phyloP scores from a whole-genome alignment of 2,888 invertebrate genomes.

The Matsumyia berberina region DNA sequence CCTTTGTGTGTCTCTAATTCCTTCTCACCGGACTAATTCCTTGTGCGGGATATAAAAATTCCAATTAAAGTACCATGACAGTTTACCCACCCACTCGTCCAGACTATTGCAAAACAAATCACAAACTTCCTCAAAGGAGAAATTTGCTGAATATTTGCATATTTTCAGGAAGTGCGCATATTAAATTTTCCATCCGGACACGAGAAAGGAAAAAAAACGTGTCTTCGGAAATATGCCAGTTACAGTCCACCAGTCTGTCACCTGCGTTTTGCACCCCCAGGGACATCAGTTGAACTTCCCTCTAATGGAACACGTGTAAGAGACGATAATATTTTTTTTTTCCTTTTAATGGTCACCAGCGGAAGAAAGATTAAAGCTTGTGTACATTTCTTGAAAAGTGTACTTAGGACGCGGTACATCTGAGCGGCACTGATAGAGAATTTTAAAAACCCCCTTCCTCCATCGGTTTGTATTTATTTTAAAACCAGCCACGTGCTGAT shows the following conservation, averaged over 20 bases:
- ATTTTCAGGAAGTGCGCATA: constrained; percentile 7
- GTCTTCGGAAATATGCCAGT: neutral
- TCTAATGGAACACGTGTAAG: constrained; percentile 15
- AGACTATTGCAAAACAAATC: neutral
- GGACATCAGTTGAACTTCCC: neutral
- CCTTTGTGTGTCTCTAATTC: too few species aligned
- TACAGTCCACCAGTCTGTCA: neutral
- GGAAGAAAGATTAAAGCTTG: neutral
- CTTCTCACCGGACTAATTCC: too few species aligned
- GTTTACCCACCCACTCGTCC: too few species aligned
- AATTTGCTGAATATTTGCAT: neutral
- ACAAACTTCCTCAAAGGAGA: neutral
- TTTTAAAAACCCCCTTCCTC: neutral
- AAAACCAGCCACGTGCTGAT: constrained; percentile 51
- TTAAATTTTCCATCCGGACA: constrained; percentile 19
- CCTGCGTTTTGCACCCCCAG: neutral
- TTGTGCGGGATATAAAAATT: too few species aligned
- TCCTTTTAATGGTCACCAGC: neutral
- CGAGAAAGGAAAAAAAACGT: constrained; percentile 4
- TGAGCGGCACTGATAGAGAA: neutral
- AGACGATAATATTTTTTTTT: neutral
- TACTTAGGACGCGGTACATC: neutral
- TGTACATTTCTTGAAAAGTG: neutral
- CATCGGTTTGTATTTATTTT: constrained; percentile 1
- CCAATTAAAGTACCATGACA: too few species aligned